Base-by-base conservation (phyloP, 2,797 vertebrate genomes). In the Hippopotamyrus pictus region DNA sequence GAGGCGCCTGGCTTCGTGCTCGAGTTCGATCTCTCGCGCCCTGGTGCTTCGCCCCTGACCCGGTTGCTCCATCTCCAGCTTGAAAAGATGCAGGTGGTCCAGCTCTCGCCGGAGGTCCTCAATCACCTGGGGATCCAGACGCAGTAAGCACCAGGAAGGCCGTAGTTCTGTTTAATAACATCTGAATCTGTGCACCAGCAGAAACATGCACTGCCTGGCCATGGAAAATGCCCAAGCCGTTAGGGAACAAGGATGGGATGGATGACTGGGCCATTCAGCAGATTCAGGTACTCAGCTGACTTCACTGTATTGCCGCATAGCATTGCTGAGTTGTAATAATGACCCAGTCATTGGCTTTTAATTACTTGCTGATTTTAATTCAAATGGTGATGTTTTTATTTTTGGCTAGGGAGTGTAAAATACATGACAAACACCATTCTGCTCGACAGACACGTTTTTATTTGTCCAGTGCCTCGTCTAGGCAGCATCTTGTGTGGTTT, bases 81-180 rank as follows among this genome's bases (percentile, higher is more conserved):
- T 96, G 92, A 96, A 96, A 22, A 97, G 92, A 93, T 97, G 96
- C 89, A 97, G 89, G 91, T 97, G 96, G 88, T 97, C 96, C 89
- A 97, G 93, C 4, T 97, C 96, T 91, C 95, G 95, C 50, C 96
- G 91, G 90, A 97, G 79, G 91, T 97, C 96, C 59, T 97, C 96
- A 0, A 97, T 97, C 53, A 97, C 95, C 96, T 97, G 94, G 0
- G n/a, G 48, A 57, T 46, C 51, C 65, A 11, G 73, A n/a, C 33
- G n/a, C 12, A 25, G 19, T 5, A 89, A 88, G 90, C 86, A 3
- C 17, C 76, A 91, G 12, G 19, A 41, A 73, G 17, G 91, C 33
- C 54, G 41, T 89, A 88, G 79, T 3, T 17, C 73, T 17, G n/a
- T 62, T 17, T 11, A 85, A 12, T n/a, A 9, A 79, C 73, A 41